A percentile compares a stretch with the other conserved stretches of the same genome.
These are phyloP conservation scores for Fistularia commersonii DNA, from an alignment of 2,797 vertebrate species.

Conservation along the genomic window DNA sequence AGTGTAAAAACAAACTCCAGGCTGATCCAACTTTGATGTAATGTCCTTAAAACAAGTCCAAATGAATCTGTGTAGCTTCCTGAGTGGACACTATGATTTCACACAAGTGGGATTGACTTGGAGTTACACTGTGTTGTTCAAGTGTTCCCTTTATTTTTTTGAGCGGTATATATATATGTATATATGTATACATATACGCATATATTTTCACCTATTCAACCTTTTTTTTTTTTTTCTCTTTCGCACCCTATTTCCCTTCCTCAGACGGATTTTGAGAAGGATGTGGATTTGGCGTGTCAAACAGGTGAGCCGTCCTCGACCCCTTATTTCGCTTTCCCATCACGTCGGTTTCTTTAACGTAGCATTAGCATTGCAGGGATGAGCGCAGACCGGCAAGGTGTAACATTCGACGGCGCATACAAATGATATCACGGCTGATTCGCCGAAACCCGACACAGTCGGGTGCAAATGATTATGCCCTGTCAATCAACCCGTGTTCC, in stretches of 20 bases:
- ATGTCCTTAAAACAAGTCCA: too few relatives aligned
- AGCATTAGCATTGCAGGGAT: constrained; percentile 25
- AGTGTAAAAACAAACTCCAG: too few relatives aligned
- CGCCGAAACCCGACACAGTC: constrained; percentile 23
- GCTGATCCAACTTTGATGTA: too few relatives aligned
- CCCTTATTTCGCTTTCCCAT: constrained; percentile 7
- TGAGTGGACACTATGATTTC: too few relatives aligned
- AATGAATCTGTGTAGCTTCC: too few relatives aligned
- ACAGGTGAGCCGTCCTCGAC: constrained; percentile 81
- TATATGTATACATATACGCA: constrained; percentile 11
- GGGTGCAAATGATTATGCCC: constrained; percentile 40
- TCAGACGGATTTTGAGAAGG: constrained; percentile 99
- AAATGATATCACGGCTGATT: constrained; percentile 40
- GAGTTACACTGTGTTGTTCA: too few relatives aligned
- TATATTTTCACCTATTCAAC: constrained; percentile 27
- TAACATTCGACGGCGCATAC: constrained; percentile 18
- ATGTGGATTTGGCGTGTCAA: constrained; percentile 98
- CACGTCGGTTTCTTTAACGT: constrained; percentile 12
- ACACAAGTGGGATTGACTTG: too few relatives aligned
- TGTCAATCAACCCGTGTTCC: constrained; percentile 62
- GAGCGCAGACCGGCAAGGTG: neutral
- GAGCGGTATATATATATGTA: neutral
- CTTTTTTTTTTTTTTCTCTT: constrained; percentile 38
- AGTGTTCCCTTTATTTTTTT: too few relatives aligned
- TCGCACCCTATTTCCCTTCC: constrained; percentile 41